Conservation (phyloP, 2,888 invertebrate species). For the Pachliopta kotzebuea region DNA sequence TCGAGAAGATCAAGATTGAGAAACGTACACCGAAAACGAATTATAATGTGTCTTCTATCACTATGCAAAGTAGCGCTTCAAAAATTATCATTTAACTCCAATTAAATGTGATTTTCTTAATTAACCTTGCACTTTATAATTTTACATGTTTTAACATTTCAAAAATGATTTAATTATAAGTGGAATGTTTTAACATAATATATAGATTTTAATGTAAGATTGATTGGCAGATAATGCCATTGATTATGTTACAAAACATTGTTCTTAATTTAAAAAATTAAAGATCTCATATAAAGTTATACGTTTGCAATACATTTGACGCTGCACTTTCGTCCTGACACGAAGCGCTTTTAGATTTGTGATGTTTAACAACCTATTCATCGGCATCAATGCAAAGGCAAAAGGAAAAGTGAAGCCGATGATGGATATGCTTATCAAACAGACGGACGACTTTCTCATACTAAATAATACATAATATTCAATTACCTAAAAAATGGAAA, state of each 20-base stretch:
- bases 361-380: constrained; percentile 69
- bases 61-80: constrained; percentile 12
- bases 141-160: not conserved
- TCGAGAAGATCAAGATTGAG: constrained; percentile 50
- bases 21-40: constrained; percentile 53
- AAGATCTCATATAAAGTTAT: not conserved
- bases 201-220: too few relatives aligned
- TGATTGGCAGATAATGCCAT: too few relatives aligned
- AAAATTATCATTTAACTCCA: not conserved
- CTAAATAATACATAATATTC: constrained; percentile 1
- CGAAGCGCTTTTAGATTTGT: constrained; percentile 42
- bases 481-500: not conserved
- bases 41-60: constrained; percentile 36
- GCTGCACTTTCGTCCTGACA: constrained; percentile 51
- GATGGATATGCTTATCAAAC: constrained; percentile 32
- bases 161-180: too few relatives aligned
- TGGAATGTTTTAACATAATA: too few relatives aligned
- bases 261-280: not conserved
- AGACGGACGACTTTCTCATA: constrained; percentile 33
- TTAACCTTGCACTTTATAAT: not conserved
- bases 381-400: constrained; percentile 52
- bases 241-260: too few relatives aligned
- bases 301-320: constrained; percentile 37
- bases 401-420: constrained; percentile 47
- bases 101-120: not conserved